phyloP scores from a whole-genome alignment of 2,888 invertebrate species.

The Nebria brevicollis region DNA sequence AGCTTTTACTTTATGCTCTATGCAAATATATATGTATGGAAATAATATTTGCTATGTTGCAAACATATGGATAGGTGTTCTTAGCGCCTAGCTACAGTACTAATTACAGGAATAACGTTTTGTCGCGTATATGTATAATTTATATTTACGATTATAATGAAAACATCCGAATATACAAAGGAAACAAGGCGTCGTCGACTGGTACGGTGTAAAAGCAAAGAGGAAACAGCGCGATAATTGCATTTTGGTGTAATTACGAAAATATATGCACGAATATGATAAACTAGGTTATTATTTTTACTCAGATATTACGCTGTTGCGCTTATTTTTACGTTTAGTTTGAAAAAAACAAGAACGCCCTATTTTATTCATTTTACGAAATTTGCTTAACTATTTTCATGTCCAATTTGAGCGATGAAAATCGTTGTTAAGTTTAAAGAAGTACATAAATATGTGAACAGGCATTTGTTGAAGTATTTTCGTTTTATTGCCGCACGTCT shows the following conservation, averaged over 20 bases:
- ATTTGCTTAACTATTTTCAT: no score
- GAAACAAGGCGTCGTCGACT: background rate
- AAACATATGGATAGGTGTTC: background rate
- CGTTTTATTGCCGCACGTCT: background rate
- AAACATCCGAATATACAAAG: constrained; percentile 33
- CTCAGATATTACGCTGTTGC: background rate
- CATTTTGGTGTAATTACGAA: constrained; percentile 7
- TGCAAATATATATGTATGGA: background rate
- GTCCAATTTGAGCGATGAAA: background rate
- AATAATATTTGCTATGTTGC: background rate
- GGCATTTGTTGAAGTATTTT: background rate
- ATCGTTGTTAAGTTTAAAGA: background rate
- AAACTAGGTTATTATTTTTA: background rate
- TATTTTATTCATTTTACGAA: no score
- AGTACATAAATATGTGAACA: background rate
- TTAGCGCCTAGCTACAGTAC: constrained; percentile 11
- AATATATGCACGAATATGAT: background rate
- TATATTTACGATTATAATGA: constrained; percentile 40
- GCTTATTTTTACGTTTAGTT: no score
- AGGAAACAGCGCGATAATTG: constrained; percentile 5
- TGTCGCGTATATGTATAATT: constrained; percentile 45
- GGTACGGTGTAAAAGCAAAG: background rate
- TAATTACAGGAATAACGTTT: constrained; percentile 39
- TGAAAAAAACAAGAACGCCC: no score
- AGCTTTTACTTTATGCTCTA: constrained; percentile 40